A percentile compares a stretch with the other conserved stretches of the same genome.
phyloP scores from a whole-genome alignment of 2,888 invertebrate genomes.

The Neoaliturus tenellus region DNA sequence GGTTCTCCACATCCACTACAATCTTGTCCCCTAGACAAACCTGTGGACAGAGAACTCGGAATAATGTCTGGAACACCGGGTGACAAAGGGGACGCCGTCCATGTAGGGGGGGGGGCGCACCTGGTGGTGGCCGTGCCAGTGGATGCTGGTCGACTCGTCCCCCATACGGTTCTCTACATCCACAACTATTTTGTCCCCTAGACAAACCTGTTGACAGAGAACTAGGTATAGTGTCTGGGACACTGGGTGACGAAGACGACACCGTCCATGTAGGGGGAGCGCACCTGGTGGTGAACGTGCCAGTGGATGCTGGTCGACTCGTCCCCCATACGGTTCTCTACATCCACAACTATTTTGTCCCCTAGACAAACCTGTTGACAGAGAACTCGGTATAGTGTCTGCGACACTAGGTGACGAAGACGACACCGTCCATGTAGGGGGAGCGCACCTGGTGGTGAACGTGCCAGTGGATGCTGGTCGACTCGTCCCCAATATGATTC shows the following conservation, averaged over 20 bases:
- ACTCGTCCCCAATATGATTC: conserved; percentile 87
- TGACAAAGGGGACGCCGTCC: conserved; percentile 92
- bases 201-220: conserved; percentile 80
- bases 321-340: conserved; percentile 85
- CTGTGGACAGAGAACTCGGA: conserved; percentile 75
- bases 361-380: conserved; percentile 86
- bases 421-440: conserved; percentile 94
- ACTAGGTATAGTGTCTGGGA: conserved; percentile 88
- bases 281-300: conserved; percentile 91
- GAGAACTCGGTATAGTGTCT: conserved; percentile 84
- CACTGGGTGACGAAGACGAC: conserved; percentile 92
- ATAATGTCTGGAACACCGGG: no score
- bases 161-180: conserved; percentile 87
- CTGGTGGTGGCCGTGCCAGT: conserved; percentile 96
- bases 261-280: conserved; percentile 90
- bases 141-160: conserved; percentile 89
- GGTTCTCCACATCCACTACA: conserved; percentile 89
- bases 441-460: conserved; percentile 86
- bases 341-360: conserved; percentile 89
- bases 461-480: conserved; percentile 95
- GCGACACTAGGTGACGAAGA: conserved; percentile 90
- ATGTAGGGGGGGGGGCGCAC: conserved; percentile 86
- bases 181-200: conserved; percentile 88
- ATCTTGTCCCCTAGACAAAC: conserved; percentile 91
- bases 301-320: conserved; percentile 93